phyloP scores from a whole-genome alignment of 2,888 invertebrate species.

The Boloria selene region DNA sequence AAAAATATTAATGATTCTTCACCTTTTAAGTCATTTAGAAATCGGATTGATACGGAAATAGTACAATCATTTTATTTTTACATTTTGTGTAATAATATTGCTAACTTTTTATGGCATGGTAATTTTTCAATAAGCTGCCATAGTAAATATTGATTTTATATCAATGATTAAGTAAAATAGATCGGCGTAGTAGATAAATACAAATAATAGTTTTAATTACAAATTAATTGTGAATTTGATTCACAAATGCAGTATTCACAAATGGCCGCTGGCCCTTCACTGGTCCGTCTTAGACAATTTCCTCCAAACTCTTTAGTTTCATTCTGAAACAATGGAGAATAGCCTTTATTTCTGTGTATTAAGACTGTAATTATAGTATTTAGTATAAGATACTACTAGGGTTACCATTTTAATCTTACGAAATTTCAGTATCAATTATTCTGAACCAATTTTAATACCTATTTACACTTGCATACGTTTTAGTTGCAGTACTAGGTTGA shows the following conservation, averaged over 20 bases:
- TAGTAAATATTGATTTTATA: no score
- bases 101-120: no score
- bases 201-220: slow-evolving; percentile 26
- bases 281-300: slow-evolving; percentile 65
- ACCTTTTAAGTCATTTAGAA: no score
- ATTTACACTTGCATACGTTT: neutral
- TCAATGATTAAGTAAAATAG: no score
- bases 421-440: neutral
- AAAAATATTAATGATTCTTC: no score
- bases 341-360: slow-evolving; percentile 43
- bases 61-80: no score
- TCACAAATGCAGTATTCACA: slow-evolving; percentile 39
- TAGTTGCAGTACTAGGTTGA: no score
- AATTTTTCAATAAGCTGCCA: no score
- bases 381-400: slow-evolving; percentile 3
- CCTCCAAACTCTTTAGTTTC: slow-evolving; percentile 54
- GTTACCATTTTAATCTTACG: neutral
- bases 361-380: slow-evolving; percentile 35
- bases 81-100: no score
- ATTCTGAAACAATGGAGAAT: slow-evolving; percentile 46
- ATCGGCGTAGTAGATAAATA: neutral
- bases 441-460: neutral
- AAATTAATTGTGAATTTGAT: slow-evolving; percentile 38
- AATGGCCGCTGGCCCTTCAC: slow-evolving; percentile 48
- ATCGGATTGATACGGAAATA: no score